Evolutionary conservation across 2,888 invertebrate genomes (phyloP).

Genomic region (Sesia bembeciformis): DNA sequence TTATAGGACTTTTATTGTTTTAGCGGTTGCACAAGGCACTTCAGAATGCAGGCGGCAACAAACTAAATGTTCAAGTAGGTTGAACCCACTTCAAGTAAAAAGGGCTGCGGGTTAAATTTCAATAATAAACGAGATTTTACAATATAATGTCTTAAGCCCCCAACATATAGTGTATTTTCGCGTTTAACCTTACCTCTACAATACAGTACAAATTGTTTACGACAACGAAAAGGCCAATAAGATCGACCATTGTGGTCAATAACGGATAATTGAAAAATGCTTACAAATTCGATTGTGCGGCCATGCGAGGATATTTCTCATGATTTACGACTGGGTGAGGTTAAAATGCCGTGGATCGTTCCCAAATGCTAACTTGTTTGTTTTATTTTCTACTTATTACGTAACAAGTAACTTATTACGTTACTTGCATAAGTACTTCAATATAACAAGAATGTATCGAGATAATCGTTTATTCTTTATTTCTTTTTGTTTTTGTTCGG

Average conservation of each 20-base stretch:
- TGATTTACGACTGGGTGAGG: conserved; percentile 55
- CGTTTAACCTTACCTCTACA: conserved; percentile 17
- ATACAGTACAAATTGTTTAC: conserved; percentile 50
- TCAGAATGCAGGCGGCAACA: conserved; percentile 41
- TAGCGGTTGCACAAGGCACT: conserved; percentile 35
- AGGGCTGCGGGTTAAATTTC: conserved; percentile 33
- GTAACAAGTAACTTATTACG: background rate
- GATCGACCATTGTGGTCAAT: conserved; percentile 64
- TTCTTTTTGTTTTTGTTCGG: too few species aligned
- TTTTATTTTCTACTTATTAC: conserved; percentile 9
- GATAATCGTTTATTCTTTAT: too few species aligned
- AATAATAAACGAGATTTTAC: conserved; percentile 7
- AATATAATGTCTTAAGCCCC: conserved; percentile 7
- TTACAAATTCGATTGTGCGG: conserved; percentile 65
- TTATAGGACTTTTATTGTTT: conserved; percentile 40
- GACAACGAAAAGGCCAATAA: conserved; percentile 57
- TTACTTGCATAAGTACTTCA: background rate
- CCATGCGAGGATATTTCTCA: conserved; percentile 45
- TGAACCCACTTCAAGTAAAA: conserved; percentile 34
- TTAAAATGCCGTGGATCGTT: conserved; percentile 35
- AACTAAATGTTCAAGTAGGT: conserved; percentile 48
- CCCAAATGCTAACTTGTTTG: conserved; percentile 19
- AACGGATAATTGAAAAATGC: conserved; percentile 68
- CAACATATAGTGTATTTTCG: conserved; percentile 14
- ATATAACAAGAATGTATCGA: background rate